Evolutionary conservation across 2,888 invertebrate genomes (phyloP), one percentile per base, ranked within the genome.

Genomic region (Auanema sp.): DNA sequence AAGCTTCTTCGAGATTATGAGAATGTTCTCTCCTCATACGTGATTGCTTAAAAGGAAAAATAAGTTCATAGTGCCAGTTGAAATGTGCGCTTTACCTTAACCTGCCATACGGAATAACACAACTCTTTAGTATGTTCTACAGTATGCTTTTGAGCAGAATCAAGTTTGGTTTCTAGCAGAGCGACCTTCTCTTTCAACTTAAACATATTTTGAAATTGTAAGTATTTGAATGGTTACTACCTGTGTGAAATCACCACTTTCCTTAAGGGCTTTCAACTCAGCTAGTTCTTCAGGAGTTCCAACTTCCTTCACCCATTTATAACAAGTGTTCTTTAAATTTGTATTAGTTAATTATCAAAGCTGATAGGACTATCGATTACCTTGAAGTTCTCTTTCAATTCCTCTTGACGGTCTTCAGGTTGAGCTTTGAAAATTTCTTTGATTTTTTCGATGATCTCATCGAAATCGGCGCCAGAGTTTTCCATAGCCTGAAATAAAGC

Each of bases 61-160:
- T 4, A 23, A 10, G 4, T 14, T 21, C 10, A n/a, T 14, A 5
- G 5, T 14, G 16, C 16, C n/a, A n/a, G n/a, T n/a, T 14, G 2
- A 51, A 53, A 12, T 1, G 12, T 11, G 33, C 2, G 25, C 33
- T 5, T n/a, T 11, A 57, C 57, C 12, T 18, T 33, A 6, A 71
- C 65, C 12, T 63, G 65, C 75, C 75, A 75, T 2, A 69, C 51
- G 11, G 49, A 51, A 18, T 67, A 61, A 58, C 75, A 75, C 1
- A 71, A 47, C 25, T 67, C 70, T 44, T 69, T 51, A 16, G 67
- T 66, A 50, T 72, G 75, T 41, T 75, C 72, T 33, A 75, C 70
- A 11, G 68, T 72, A 60, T 75, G 70, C 61, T 71, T 68, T 58
- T 67, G 65, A 33, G 69, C 65, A 41, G 72, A 71, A 10, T 64